Conservation (phyloP, 1,140 invertebrate species). For the Zaprionus tsacasi region DNA sequence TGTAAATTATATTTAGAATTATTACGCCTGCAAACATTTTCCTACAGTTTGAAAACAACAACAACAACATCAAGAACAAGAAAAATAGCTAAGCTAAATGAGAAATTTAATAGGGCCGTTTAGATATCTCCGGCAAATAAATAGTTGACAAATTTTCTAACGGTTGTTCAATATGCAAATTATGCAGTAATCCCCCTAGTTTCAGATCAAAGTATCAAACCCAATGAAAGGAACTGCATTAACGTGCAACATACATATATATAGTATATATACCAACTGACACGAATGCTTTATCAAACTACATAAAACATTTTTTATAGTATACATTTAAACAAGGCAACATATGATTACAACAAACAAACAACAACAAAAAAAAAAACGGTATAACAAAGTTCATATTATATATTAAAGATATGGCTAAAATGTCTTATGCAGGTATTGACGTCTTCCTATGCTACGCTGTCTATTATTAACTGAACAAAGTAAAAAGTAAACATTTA, state of each 20-base stretch:
- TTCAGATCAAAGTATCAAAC: slow-evolving; percentile 32
- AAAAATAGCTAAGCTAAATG: slow-evolving; percentile 46
- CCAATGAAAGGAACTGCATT: background rate
- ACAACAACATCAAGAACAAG: slow-evolving; percentile 9
- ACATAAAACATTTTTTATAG: slow-evolving; percentile 59
- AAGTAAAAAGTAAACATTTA: slow-evolving; percentile 48
- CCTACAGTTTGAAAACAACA: slow-evolving; percentile 50
- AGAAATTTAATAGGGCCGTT: slow-evolving; percentile 41
- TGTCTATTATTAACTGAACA: slow-evolving; percentile 84
- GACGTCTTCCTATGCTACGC: slow-evolving; percentile 85
- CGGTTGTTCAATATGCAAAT: slow-evolving; percentile 53
- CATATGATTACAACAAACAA: slow-evolving; percentile 37
- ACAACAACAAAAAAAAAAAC: slow-evolving; percentile 32
- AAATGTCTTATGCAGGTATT: slow-evolving; percentile 85
- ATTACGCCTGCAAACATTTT: slow-evolving; percentile 72
- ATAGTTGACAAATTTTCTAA: slow-evolving; percentile 62
- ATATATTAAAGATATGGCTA: slow-evolving; percentile 82
- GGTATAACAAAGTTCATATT: slow-evolving; percentile 76
- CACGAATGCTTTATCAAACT: slow-evolving; percentile 59
- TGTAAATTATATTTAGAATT: slow-evolving; percentile 56
- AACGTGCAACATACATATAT: background rate
- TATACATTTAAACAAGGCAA: slow-evolving; percentile 24
- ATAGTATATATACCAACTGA: slow-evolving; percentile 9
- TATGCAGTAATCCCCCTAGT: slow-evolving; percentile 35
- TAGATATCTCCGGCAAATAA: slow-evolving; percentile 37